Percentiles rank a stretch among this genome's conserved stretches.
Conservation (phyloP, 53 echinoderm and acorn worm genomes). For the Holothuria leucospilota region DNA sequence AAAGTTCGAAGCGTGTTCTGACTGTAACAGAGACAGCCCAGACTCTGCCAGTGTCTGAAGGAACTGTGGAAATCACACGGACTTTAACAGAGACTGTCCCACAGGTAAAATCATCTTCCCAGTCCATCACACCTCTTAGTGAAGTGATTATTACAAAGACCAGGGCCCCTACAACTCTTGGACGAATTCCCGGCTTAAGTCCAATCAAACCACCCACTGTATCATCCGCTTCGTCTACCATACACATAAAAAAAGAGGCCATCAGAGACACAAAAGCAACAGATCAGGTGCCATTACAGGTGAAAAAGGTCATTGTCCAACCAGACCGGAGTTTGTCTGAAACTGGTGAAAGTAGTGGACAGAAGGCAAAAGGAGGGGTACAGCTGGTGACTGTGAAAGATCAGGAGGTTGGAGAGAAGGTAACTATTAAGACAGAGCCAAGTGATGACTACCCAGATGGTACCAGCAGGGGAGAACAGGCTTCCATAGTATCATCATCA, state of each 20-base stretch:
- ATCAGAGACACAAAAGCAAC: neutral
- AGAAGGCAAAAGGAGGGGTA: neutral
- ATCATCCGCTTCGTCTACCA: neutral
- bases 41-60: constrained; percentile 37
- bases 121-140: constrained; percentile 17
- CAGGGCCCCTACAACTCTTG: neutral
- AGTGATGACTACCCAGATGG: constrained; percentile 23
- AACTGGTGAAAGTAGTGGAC: neutral
- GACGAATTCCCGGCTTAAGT: constrained; percentile 23
- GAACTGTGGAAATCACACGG: constrained; percentile 37
- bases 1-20: constrained; percentile 17
- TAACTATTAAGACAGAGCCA: constrained; percentile 34
- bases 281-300: neutral
- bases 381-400: constrained; percentile 5
- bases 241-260: constrained; percentile 31
- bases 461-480: neutral
- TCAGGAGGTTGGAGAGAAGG: neutral
- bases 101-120: neutral
- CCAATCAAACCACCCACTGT: constrained; percentile 20
- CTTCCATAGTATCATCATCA: neutral
- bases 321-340: neutral
- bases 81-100: constrained; percentile 25
- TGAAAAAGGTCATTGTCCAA: neutral
- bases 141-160: constrained; percentile 26
- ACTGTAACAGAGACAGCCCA: constrained; percentile 17